Conservation (phyloP, 2,113 vertebrate genomes). For the Larimichthys polyactis region DNA sequence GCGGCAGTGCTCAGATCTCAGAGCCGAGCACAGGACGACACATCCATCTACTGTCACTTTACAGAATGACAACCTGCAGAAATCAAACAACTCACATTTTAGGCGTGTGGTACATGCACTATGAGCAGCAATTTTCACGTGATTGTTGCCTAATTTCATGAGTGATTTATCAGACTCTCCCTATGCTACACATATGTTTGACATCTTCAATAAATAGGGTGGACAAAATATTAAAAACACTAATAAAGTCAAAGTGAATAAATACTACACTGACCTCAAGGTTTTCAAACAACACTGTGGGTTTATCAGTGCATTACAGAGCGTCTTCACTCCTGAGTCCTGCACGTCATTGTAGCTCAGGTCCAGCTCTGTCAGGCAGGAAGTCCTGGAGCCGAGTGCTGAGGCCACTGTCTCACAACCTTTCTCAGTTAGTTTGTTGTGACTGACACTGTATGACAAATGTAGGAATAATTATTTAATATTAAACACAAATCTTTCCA, state of each 20-base stretch:
- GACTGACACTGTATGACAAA: slow-evolving; percentile 37
- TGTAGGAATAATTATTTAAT: neutral
- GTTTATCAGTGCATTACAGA: slow-evolving; percentile 32
- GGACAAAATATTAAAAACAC: too few relatives aligned
- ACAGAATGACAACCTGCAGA: slow-evolving; percentile 51
- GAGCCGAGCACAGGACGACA: slow-evolving; percentile 10
- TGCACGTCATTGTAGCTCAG: slow-evolving; percentile 54
- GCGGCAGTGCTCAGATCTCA: slow-evolving; percentile 31
- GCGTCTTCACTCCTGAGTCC: slow-evolving; percentile 33
- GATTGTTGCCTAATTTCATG: neutral
- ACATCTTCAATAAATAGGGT: too few relatives aligned
- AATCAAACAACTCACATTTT: slow-evolving; percentile 23
- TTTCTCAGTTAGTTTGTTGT: slow-evolving; percentile 37
- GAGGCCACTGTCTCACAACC: slow-evolving; percentile 37
- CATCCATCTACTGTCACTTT: slow-evolving; percentile 55
- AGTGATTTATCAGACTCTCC: neutral
- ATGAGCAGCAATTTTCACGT: neutral
- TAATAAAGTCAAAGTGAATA: too few relatives aligned
- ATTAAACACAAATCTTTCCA: too few relatives aligned
- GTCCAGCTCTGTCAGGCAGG: slow-evolving; percentile 37
- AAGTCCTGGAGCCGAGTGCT: slow-evolving; percentile 24
- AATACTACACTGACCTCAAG: slow-evolving; percentile 28
- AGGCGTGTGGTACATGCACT: neutral
- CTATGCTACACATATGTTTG: too few relatives aligned
- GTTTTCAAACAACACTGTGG: slow-evolving; percentile 27